phyloP scores from a whole-genome alignment of 2,888 invertebrate species.

The Phrixothrix hirtus region DNA sequence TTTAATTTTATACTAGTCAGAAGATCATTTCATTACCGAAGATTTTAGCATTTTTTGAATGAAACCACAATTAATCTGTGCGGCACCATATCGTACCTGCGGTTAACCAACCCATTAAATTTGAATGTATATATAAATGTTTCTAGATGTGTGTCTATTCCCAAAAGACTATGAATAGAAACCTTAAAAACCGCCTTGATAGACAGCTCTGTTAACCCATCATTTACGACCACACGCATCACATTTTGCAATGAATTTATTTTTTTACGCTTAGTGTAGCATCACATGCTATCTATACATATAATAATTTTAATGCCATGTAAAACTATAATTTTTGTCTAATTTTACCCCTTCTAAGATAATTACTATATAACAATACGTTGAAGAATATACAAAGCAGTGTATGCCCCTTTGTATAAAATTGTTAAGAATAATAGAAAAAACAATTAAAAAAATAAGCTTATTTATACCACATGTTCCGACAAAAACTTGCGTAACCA shows the following conservation, averaged over 20 bases:
- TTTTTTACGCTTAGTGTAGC: constrained; percentile 25
- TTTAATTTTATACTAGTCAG: not conserved
- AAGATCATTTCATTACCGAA: constrained; percentile 9
- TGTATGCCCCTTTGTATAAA: not conserved
- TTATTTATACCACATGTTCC: constrained; percentile 10
- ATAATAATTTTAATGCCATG: constrained; percentile 11
- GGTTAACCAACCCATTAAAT: constrained; percentile 28
- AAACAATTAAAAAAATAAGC: not conserved
- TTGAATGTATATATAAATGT: constrained; percentile 12
- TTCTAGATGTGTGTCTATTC: constrained; percentile 15
- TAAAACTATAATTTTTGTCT: constrained; percentile 19
- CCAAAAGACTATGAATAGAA: constrained; percentile 13
- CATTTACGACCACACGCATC: constrained; percentile 35
- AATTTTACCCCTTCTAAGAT: constrained; percentile 26
- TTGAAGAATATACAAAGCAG: constrained; percentile 5
- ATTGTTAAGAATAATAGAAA: not conserved
- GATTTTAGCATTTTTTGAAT: constrained; percentile 18
- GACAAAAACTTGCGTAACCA: constrained; percentile 21
- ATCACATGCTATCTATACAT: constrained; percentile 4
- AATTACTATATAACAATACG: constrained; percentile 15
- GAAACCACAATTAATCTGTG: constrained; percentile 23
- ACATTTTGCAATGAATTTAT: constrained; percentile 24
- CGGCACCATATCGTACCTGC: constrained; percentile 28
- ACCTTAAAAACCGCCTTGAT: constrained; percentile 14
- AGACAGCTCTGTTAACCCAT: constrained; percentile 29